Percentiles rank a stretch among this genome's conserved stretches.
phyloP scores from a whole-genome alignment of 2,888 invertebrate genomes.

The Caenorhabditis panamensis region DNA sequence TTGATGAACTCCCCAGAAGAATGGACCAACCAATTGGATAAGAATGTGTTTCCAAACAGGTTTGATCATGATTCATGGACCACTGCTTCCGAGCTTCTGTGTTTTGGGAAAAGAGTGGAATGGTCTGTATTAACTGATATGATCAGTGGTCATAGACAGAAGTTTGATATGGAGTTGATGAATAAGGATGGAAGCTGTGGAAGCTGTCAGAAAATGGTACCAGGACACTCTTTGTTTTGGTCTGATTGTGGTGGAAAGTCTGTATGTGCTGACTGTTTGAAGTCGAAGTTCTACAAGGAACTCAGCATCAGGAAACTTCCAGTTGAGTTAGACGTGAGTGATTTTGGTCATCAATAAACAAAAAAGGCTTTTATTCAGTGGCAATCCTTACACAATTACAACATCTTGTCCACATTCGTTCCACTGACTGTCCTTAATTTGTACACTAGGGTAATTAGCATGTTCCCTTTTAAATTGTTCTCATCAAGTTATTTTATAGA shows the following conservation, averaged over 20 bases:
- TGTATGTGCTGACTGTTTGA: slow-evolving; percentile 29
- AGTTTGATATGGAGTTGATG: slow-evolving; percentile 24
- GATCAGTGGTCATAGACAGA: slow-evolving; percentile 6
- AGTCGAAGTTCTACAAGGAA: slow-evolving; percentile 13
- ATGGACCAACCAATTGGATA: background rate
- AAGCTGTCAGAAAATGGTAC: background rate
- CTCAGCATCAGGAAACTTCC: slow-evolving; percentile 18
- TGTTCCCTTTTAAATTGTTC: background rate
- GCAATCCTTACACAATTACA: slow-evolving; percentile 21
- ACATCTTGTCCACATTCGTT: slow-evolving; percentile 18
- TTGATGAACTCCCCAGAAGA: background rate
- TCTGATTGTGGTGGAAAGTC: background rate
- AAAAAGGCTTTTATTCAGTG: background rate
- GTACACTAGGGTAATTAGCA: slow-evolving; percentile 19
- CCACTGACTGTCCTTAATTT: slow-evolving; percentile 26
- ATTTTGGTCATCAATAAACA: background rate
- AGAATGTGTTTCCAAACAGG: slow-evolving; percentile 11
- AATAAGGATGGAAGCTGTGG: slow-evolving; percentile 15
- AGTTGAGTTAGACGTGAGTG: slow-evolving; percentile 4
- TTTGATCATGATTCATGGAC: slow-evolving; percentile 22
- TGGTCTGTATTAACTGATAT: slow-evolving; percentile 20
- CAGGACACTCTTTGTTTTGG: slow-evolving; percentile 13
- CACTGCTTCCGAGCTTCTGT: slow-evolving; percentile 15
- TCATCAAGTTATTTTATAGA: no score
- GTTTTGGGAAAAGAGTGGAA: slow-evolving; percentile 16